phyloP scores from a whole-genome alignment of 2,113 vertebrate genomes.

The Corapipo altera region DNA sequence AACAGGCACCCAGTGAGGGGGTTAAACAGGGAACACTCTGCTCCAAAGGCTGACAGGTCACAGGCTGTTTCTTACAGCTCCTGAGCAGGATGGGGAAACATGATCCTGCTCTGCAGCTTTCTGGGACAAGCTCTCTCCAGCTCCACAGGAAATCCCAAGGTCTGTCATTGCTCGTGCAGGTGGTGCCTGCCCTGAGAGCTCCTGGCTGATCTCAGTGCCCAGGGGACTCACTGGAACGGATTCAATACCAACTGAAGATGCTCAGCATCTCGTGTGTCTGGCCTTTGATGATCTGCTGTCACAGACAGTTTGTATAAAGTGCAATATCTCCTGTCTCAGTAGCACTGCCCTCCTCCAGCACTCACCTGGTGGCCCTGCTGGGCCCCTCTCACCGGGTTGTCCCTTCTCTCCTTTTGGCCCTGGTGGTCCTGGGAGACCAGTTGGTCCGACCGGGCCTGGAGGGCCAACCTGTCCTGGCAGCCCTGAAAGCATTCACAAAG shows the following conservation, averaged over 20 bases:
- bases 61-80: not conserved
- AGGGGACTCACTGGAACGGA: not conserved
- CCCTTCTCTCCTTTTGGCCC: slow-evolving; percentile 80
- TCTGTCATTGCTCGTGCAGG: not conserved
- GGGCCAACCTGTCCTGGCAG: slow-evolving; percentile 74
- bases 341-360: not conserved
- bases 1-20: not conserved
- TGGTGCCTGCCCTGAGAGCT: not conserved
- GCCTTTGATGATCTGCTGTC: not conserved
- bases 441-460: slow-evolving; percentile 71
- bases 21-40: not conserved
- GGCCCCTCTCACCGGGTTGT: slow-evolving; percentile 76
- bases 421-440: slow-evolving; percentile 70
- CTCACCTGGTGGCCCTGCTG: slow-evolving; percentile 80
- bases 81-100: not conserved
- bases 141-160: not conserved
- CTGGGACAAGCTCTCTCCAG: not conserved
- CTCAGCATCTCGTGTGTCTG: not conserved
- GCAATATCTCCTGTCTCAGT: not conserved
- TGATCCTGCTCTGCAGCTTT: slow-evolving; percentile 22
- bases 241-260: not conserved
- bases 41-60: not conserved
- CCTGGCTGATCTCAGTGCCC: not conserved
- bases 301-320: not conserved
- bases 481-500: slow-evolving; percentile 53